Evolutionary conservation across 1,140 invertebrate species (phyloP).

Genomic region (Parapsyche elsis): DNA sequence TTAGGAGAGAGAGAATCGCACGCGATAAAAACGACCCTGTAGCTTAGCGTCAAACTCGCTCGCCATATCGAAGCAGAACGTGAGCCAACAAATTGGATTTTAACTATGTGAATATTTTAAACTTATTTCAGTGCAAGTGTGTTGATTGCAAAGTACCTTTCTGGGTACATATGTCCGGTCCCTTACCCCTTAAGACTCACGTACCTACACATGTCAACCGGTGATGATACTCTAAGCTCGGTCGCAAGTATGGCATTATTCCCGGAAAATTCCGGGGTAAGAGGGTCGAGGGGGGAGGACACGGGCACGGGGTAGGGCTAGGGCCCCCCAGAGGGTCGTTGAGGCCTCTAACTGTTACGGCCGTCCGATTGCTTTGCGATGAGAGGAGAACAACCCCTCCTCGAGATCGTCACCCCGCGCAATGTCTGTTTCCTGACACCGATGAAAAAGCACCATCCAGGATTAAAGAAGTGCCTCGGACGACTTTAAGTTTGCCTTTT

Average conservation of each 20-base stretch:
- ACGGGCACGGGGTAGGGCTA: conserved; percentile 51
- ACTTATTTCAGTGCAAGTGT: too few relatives aligned
- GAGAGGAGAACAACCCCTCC: conserved; percentile 60
- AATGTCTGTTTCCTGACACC: background rate
- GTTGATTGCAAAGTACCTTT: too few relatives aligned
- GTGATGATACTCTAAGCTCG: conserved; percentile 28
- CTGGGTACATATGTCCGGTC: background rate
- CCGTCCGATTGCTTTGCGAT: conserved; percentile 68
- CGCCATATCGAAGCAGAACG: too few relatives aligned
- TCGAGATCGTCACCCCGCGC: background rate
- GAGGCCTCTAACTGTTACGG: conserved; percentile 68
- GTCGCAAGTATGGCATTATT: conserved; percentile 59
- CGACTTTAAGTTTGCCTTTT: conserved; percentile 30
- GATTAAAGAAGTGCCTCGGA: conserved; percentile 37
- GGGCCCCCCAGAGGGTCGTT: conserved; percentile 62
- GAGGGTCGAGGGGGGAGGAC: background rate
- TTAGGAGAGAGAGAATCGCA: conserved; percentile 39
- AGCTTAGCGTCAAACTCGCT: conserved; percentile 16
- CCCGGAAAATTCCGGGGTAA: conserved; percentile 55
- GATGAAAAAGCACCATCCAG: conserved; percentile 37
- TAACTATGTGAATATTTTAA: too few relatives aligned
- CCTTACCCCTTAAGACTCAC: background rate
- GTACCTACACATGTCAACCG: background rate
- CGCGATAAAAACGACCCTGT: conserved; percentile 22
- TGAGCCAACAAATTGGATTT: too few relatives aligned